A percentile compares a stretch with the other conserved stretches of the same genome.
phyloP scores from a whole-genome alignment of 1,140 invertebrate species.

The Cydia amplana region DNA sequence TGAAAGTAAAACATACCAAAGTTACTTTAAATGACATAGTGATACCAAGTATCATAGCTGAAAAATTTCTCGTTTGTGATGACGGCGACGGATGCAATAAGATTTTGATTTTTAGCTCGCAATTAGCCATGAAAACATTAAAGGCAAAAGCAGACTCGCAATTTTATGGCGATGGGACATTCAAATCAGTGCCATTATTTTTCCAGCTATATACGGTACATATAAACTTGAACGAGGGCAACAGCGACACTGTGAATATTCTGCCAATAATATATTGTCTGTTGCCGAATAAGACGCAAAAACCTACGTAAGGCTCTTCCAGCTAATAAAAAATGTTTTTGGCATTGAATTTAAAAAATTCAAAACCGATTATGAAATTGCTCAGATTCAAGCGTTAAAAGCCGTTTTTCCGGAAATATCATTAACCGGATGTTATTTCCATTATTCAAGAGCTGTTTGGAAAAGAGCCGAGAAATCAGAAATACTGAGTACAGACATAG shows the following conservation, averaged over 20 bases:
- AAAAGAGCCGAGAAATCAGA: constrained; percentile 16
- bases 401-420: constrained; percentile 12
- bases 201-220: constrained; percentile 1
- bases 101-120: not conserved
- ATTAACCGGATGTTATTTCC: constrained; percentile 21
- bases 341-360: constrained; percentile 3
- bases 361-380: constrained; percentile 9
- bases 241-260: not conserved
- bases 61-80: not conserved
- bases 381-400: constrained; percentile 3
- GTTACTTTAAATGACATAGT: not conserved
- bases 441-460: constrained; percentile 18
- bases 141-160: not conserved
- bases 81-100: not conserved
- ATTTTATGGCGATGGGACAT: constrained; percentile 4
- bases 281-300: constrained; percentile 14
- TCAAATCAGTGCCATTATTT: constrained; percentile 1
- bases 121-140: not conserved
- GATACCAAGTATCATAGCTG: constrained; percentile 1
- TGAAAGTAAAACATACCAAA: not conserved
- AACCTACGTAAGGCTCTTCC: constrained; percentile 1
- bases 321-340: not conserved
- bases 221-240: constrained; percentile 3
- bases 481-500: not conserved
- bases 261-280: constrained; percentile 4